Evolutionary conservation across 1,140 invertebrate genomes (phyloP).

Genomic region (Drosophila punjabiensis): DNA sequence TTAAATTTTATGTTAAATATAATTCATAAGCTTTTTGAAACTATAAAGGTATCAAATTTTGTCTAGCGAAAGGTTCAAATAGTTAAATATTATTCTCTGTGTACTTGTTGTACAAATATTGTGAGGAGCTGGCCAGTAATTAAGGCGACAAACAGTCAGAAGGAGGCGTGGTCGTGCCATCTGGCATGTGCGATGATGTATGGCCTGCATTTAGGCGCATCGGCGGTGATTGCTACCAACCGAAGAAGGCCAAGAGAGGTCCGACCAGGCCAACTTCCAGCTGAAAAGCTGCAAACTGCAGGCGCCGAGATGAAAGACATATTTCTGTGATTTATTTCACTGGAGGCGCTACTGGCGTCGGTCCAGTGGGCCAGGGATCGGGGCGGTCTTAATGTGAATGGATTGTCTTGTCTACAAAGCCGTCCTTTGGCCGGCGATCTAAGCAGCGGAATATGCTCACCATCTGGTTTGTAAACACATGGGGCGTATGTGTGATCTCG

Average conservation of each 20-base stretch:
- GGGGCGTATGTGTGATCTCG: conserved; percentile 39
- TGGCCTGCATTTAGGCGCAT: conserved; percentile 63
- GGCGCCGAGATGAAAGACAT: conserved; percentile 81
- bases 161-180: conserved; percentile 63
- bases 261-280: neutral
- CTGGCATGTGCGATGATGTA: conserved; percentile 68
- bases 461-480: conserved; percentile 2
- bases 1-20: neutral
- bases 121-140: conserved; percentile 63
- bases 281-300: conserved; percentile 31
- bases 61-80: neutral
- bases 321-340: conserved; percentile 77
- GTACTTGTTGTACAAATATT: conserved; percentile 72
- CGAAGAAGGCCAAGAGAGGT: conserved; percentile 13
- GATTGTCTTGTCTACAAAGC: conserved; percentile 35
- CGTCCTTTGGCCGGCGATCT: conserved; percentile 14
- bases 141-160: conserved; percentile 78
- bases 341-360: conserved; percentile 69
- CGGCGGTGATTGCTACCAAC: conserved; percentile 53
- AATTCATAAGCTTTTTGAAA: no score
- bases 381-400: conserved; percentile 46
- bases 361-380: conserved; percentile 12
- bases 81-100: conserved; percentile 21
- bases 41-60: neutral
- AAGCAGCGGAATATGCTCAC: conserved; percentile 3